phyloP scores from a whole-genome alignment of 2,888 invertebrate genomes.

The Aradus depressus region DNA sequence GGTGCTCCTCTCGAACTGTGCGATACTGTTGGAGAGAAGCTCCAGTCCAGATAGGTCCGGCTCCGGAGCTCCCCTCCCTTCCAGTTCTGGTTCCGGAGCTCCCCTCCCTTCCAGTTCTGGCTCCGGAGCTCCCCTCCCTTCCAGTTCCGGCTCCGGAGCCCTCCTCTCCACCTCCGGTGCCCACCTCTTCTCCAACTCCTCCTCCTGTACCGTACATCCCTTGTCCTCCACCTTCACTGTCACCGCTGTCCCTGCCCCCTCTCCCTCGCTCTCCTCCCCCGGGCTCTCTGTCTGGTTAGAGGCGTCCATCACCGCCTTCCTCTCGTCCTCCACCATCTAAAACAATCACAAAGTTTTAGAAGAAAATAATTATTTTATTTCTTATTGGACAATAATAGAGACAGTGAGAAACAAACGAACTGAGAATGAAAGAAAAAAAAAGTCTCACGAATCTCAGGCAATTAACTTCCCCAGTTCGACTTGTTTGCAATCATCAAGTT shows the following conservation, averaged over 20 bases:
- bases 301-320: slow-evolving; percentile 14
- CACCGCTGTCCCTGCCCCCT: slow-evolving; percentile 29
- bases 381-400: no score
- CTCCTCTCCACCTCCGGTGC: slow-evolving; percentile 8
- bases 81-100: slow-evolving; percentile 6
- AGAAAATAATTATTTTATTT: slow-evolving; percentile 1
- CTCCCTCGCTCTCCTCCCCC: slow-evolving; percentile 34
- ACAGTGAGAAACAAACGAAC: no score
- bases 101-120: slow-evolving; percentile 8
- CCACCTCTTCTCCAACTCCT: not conserved
- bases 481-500: no score
- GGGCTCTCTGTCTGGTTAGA: slow-evolving; percentile 18
- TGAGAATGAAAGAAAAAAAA: no score
- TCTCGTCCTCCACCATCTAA: slow-evolving; percentile 8
- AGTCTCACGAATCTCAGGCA: no score
- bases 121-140: not conserved
- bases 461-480: no score
- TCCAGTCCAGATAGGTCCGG: slow-evolving; percentile 70
- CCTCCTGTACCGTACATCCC: slow-evolving; percentile 1
- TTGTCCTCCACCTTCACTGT: slow-evolving; percentile 24
- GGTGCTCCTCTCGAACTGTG: slow-evolving; percentile 53
- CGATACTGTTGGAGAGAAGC: slow-evolving; percentile 72
- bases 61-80: slow-evolving; percentile 9
- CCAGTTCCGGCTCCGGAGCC: slow-evolving; percentile 6
- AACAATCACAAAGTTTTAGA: not conserved